phyloP scores from a whole-genome alignment of 2,888 invertebrate genomes.

The Caenorhabditis uteleia region DNA sequence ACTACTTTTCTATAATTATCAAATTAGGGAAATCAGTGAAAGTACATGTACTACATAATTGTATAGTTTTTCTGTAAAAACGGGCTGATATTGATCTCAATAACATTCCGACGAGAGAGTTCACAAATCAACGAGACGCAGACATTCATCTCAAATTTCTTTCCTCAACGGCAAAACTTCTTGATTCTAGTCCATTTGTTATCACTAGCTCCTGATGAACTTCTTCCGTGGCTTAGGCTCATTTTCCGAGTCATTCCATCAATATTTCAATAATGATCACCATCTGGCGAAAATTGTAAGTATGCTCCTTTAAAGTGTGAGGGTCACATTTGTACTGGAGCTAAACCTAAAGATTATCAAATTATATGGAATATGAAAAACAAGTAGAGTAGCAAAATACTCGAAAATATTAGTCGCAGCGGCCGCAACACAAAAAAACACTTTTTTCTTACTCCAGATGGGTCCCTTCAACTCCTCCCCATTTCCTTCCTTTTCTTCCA shows the following conservation, averaged over 20 bases:
- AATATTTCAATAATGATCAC: slow-evolving; percentile 24
- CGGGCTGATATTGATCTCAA: too few species aligned
- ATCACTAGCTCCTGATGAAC: slow-evolving; percentile 9
- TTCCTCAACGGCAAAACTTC: too few species aligned
- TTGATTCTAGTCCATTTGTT: not conserved
- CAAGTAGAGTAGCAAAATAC: not conserved
- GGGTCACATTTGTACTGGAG: not conserved
- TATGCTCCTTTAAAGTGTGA: not conserved
- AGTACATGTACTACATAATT: not conserved
- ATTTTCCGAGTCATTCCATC: slow-evolving; percentile 26
- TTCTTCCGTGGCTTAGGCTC: slow-evolving; percentile 25
- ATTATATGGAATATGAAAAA: not conserved
- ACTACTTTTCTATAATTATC: not conserved
- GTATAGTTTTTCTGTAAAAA: not conserved
- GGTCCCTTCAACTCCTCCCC: too few species aligned
- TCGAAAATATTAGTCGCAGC: too few species aligned
- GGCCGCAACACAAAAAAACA: too few species aligned
- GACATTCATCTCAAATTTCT: slow-evolving; percentile 11
- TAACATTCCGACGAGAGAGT: slow-evolving; percentile 1
- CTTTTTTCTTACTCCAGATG: too few species aligned
- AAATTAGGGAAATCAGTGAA: not conserved
- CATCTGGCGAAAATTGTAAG: slow-evolving; percentile 4
- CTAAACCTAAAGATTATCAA: too few species aligned
- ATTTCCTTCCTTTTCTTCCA: too few species aligned
- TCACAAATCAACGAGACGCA: slow-evolving; percentile 3